A percentile compares a stretch with the other conserved stretches of the same genome.
These are phyloP conservation scores for Potorous gilbertii DNA, from an alignment of 2,797 vertebrate species.

Conservation along the genomic window DNA sequence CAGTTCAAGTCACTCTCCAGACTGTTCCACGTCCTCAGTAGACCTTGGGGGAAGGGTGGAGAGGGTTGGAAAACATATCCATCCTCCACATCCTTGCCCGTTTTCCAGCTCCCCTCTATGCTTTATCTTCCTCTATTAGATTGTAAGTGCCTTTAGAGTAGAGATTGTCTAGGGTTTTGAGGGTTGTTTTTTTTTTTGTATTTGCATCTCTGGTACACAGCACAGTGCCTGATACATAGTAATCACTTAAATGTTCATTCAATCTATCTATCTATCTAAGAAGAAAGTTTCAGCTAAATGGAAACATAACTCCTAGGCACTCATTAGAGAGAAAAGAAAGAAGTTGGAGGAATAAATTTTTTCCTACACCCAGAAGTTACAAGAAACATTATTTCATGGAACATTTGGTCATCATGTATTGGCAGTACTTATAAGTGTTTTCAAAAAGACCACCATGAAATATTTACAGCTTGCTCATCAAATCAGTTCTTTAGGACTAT, in stretches of 20 bases:
- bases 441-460: neutral
- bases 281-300: neutral
- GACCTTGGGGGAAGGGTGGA: neutral
- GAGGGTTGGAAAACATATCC: neutral
- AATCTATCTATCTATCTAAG: too few species aligned
- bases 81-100: neutral
- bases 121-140: neutral
- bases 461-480: neutral
- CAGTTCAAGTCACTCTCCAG: neutral
- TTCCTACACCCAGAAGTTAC: neutral
- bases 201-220: neutral
- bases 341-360: neutral
- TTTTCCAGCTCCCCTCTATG: neutral
- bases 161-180: neutral
- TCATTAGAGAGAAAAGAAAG: neutral
- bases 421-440: neutral
- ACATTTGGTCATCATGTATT: neutral
- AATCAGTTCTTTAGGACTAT: too few species aligned
- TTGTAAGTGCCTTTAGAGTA: neutral
- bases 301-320: neutral
- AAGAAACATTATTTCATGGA: neutral
- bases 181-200: neutral
- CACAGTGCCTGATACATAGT: neutral
- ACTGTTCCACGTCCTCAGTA: neutral
- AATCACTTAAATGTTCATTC: neutral